Conservation (phyloP, 2,113 vertebrate species). For the Lepus europaeus region DNA sequence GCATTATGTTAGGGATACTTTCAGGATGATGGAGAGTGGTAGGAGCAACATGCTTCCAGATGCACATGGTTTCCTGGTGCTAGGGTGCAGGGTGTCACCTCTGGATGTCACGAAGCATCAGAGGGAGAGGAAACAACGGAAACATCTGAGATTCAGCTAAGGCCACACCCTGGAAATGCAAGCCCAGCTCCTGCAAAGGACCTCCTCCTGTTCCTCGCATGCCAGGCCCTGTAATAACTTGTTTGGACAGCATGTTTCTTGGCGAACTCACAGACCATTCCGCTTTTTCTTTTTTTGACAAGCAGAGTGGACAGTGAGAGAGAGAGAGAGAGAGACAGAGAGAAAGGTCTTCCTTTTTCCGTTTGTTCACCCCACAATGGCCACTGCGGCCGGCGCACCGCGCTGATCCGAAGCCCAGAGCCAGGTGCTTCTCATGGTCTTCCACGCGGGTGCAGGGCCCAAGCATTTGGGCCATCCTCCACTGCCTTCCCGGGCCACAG, state of each 20-base stretch:
- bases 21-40: background rate
- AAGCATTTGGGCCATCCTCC: too few species aligned
- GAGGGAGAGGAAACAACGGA: conserved; percentile 64
- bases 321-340: too few species aligned
- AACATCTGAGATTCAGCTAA: conserved; percentile 40
- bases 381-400: too few species aligned
- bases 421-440: too few species aligned
- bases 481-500: too few species aligned
- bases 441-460: too few species aligned
- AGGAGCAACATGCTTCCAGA: conserved; percentile 43
- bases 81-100: background rate
- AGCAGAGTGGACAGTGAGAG: too few species aligned
- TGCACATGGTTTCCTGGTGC: background rate
- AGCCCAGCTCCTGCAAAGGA: background rate
- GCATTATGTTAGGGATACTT: background rate
- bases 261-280: conserved; percentile 42
- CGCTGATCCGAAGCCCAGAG: too few species aligned
- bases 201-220: background rate
- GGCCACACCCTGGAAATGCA: background rate
- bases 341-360: too few species aligned
- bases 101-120: conserved; percentile 63
- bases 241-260: conserved; percentile 54
- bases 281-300: background rate
- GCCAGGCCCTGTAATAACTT: conserved; percentile 51
- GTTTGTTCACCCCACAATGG: too few species aligned